phyloP scores from a whole-genome alignment of 2,888 invertebrate species.

The Laothoe populi region DNA sequence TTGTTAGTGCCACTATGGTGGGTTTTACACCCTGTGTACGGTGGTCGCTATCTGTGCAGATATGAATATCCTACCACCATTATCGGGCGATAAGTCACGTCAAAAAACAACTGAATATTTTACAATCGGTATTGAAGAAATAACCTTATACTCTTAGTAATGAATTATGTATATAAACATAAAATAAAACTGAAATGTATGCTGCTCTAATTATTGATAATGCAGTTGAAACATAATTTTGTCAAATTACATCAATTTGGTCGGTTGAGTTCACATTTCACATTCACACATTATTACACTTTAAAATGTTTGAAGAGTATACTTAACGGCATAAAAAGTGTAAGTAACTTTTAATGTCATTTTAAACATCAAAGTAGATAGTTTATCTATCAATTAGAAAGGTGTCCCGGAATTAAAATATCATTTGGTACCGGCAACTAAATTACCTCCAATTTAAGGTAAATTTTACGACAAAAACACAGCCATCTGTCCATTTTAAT shows the following conservation, averaged over 20 bases:
- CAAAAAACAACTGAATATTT: no score
- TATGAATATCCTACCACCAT: no score
- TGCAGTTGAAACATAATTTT: neutral
- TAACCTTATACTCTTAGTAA: neutral
- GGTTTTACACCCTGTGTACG: no score
- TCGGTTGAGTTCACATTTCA: no score
- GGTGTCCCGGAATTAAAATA: slow-evolving; percentile 52
- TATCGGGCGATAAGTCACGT: no score
- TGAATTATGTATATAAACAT: neutral
- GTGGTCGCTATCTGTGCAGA: no score
- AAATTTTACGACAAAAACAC: slow-evolving; percentile 48
- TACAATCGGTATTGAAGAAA: no score
- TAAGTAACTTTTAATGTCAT: slow-evolving; percentile 15
- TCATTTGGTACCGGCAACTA: slow-evolving; percentile 49
- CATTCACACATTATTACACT: neutral
- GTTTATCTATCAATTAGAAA: slow-evolving; percentile 42
- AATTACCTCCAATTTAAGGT: slow-evolving; percentile 47
- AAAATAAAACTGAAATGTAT: neutral
- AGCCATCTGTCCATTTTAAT: slow-evolving; percentile 44
- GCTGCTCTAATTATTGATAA: slow-evolving; percentile 4
- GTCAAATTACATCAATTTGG: neutral
- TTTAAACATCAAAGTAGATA: slow-evolving; percentile 28
- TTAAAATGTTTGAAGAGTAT: slow-evolving; percentile 3
- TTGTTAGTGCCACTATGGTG: no score
- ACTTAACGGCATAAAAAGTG: slow-evolving; percentile 8